phyloP scores from a whole-genome alignment of 1,140 invertebrate genomes.

The Oreohelix idahoensis region DNA sequence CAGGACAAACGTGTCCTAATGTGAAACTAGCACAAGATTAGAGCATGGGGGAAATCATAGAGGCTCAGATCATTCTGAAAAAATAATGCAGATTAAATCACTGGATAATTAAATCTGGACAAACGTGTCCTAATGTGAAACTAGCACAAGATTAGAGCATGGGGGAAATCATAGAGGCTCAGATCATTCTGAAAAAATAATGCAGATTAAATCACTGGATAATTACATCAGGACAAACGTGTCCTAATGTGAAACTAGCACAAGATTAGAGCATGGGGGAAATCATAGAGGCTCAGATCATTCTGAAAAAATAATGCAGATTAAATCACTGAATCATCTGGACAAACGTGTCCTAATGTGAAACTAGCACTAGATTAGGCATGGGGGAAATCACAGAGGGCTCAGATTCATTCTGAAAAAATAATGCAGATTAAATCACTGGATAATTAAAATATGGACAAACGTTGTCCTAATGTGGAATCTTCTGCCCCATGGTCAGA shows the following conservation, averaged over 20 bases:
- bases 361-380: constrained; percentile 87
- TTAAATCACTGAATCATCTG: no score
- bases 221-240: no score
- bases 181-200: constrained; percentile 79
- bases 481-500: constrained; percentile 82
- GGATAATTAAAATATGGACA: no score
- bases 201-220: no score
- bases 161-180: constrained; percentile 86
- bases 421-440: no score
- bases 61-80: constrained; percentile 82
- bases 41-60: constrained; percentile 85
- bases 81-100: not conserved
- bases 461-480: constrained; percentile 72
- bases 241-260: constrained; percentile 76
- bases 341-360: constrained; percentile 57
- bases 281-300: constrained; percentile 86
- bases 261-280: constrained; percentile 89
- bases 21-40: constrained; percentile 86
- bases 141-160: constrained; percentile 86
- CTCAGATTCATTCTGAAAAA: constrained; percentile 79
- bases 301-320: constrained; percentile 69
- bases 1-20: no score
- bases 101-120: no score
- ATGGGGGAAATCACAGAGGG: constrained; percentile 86
- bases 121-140: constrained; percentile 72